Conservation (phyloP, 2,113 vertebrate species). For the Syrrhaptes paradoxus region DNA sequence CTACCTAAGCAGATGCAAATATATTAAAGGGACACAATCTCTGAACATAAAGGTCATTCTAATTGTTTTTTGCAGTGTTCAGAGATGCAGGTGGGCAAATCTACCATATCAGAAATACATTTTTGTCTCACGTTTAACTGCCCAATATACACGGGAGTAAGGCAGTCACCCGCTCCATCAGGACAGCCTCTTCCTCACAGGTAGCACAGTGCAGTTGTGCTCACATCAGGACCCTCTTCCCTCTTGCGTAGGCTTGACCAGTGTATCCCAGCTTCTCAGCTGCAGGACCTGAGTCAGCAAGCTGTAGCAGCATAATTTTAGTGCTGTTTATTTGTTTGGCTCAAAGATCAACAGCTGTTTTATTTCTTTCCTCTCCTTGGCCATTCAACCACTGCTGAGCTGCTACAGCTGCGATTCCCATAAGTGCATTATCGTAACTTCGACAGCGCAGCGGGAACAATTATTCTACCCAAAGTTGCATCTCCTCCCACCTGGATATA, state of each 20-base stretch:
- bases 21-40: not conserved
- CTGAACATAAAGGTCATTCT: not conserved
- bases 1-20: not conserved
- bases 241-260: not conserved
- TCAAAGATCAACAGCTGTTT: not conserved
- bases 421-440: constrained; percentile 9
- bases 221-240: not conserved
- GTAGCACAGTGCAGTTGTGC: not conserved
- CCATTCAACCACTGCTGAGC: not conserved
- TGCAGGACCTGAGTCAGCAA: not conserved
- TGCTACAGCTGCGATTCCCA: not conserved
- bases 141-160: not conserved
- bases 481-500: not conserved
- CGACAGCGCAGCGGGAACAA: not conserved
- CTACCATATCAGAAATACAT: not conserved
- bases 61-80: not conserved
- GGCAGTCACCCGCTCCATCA: accelerated
- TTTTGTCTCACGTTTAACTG: not conserved
- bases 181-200: not conserved
- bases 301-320: not conserved
- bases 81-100: not conserved
- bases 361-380: not conserved
- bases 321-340: not conserved
- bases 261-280: not conserved
- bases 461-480: constrained; percentile 23